Evolutionary conservation across 2,113 vertebrate species (phyloP).

Genomic region (Phocoena sinus): DNA sequence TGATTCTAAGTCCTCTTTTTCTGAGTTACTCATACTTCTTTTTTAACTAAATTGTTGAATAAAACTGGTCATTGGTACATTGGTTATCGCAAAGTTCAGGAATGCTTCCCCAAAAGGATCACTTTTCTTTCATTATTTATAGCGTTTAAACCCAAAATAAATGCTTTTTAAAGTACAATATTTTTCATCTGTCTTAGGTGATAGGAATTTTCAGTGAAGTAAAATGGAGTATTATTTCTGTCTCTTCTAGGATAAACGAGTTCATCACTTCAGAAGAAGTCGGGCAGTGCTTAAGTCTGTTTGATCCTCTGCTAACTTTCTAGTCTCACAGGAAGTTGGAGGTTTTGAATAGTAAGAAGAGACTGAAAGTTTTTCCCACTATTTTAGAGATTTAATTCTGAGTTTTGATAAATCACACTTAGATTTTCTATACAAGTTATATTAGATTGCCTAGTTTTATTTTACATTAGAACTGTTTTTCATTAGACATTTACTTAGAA

Average conservation of each 20-base stretch:
- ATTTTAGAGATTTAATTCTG: constrained; percentile 61
- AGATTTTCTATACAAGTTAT: constrained; percentile 46
- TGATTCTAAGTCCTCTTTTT: not conserved
- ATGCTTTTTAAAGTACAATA: not conserved
- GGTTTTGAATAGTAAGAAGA: constrained; percentile 60
- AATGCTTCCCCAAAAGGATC: not conserved
- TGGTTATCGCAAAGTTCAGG: not conserved
- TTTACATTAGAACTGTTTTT: constrained; percentile 55
- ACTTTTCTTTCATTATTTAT: not conserved
- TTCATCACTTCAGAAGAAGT: constrained; percentile 81
- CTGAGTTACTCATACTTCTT: not conserved
- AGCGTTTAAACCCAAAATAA: not conserved
- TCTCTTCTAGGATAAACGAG: constrained; percentile 77
- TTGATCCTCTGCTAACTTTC: constrained; percentile 67
- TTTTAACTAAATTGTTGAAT: not conserved
- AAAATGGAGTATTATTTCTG: constrained; percentile 49
- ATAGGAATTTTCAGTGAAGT: constrained; percentile 1
- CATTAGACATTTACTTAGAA: constrained; percentile 61
- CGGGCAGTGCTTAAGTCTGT: constrained; percentile 78
- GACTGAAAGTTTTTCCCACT: constrained; percentile 51
- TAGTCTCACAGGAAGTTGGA: constrained; percentile 40
- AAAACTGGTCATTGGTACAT: not conserved
- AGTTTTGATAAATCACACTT: constrained; percentile 54
- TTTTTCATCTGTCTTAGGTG: constrained; percentile 25
- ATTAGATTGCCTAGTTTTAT: constrained; percentile 65